A percentile compares a stretch with the other conserved stretches of the same genome.
Evolutionary conservation across 2,797 vertebrate genomes (phyloP).

Genomic region (Phoxinus dragarum): DNA sequence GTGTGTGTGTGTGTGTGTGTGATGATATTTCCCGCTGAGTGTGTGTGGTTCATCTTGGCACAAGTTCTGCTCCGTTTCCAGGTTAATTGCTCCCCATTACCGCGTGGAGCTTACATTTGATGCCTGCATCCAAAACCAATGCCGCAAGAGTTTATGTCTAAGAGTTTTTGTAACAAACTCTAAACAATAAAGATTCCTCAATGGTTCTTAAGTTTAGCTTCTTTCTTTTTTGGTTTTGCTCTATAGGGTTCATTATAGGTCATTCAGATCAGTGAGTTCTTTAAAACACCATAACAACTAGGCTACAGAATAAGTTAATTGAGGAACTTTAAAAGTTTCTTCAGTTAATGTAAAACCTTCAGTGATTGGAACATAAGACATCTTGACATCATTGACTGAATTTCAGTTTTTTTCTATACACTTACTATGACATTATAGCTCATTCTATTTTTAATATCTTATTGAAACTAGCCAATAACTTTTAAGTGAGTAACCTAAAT

Average conservation of each 20-base stretch:
- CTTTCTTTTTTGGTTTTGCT: not conserved
- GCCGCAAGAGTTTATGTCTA: slow-evolving; percentile 42
- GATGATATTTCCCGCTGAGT: slow-evolving; percentile 51
- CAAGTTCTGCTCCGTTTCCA: slow-evolving; percentile 64
- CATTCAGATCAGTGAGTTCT: not conserved
- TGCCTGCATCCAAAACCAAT: slow-evolving; percentile 49
- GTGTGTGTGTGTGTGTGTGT: slow-evolving; percentile 24
- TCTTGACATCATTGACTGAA: not conserved
- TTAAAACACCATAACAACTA: not conserved
- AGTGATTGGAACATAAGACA: not conserved
- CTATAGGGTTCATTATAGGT: not conserved
- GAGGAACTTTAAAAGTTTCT: not conserved
- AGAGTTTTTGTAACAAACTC: slow-evolving; percentile 8
- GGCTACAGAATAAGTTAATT: not conserved
- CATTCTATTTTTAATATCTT: not conserved
- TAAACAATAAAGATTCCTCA: not conserved
- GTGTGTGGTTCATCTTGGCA: slow-evolving; percentile 59
- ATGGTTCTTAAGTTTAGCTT: not conserved
- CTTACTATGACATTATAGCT: not conserved
- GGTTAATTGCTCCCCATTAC: slow-evolving; percentile 65
- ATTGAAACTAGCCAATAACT: too few species aligned
- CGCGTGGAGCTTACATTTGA: slow-evolving; percentile 56
- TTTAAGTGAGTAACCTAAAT: not conserved
- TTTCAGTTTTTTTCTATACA: not conserved
- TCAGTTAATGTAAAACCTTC: not conserved